Evolutionary conservation across 2,113 vertebrate genomes (phyloP).

Genomic region (Lanius collurio): DNA sequence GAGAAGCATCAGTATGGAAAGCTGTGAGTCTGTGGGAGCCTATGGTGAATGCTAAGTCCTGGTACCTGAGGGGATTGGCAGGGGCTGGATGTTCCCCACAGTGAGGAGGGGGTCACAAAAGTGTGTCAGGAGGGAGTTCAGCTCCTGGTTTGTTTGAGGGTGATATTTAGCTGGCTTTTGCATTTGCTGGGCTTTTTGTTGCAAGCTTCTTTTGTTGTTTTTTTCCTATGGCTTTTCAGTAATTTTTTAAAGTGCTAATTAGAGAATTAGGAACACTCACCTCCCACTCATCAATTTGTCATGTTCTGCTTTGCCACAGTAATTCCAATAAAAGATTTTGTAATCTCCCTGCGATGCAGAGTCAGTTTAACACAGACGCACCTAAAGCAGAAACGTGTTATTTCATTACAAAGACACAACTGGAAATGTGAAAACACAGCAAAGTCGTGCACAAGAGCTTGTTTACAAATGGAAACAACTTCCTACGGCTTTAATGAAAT

Average conservation of each 20-base stretch:
- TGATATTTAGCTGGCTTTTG: neutral
- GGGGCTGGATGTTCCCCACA: neutral
- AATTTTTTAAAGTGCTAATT: constrained; percentile 16
- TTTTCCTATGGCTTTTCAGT: neutral
- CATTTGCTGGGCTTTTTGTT: neutral
- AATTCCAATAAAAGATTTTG: neutral
- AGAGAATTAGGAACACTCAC: constrained; percentile 42
- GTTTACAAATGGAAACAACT: accelerated
- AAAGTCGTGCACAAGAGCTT: accelerated
- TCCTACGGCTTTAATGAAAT: accelerated
- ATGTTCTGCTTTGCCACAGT: constrained; percentile 8
- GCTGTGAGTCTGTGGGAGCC: neutral
- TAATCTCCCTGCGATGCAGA: neutral
- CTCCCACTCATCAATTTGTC: constrained; percentile 17
- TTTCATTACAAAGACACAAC: neutral
- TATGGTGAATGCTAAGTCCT: neutral
- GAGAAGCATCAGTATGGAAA: neutral
- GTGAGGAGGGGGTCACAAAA: neutral
- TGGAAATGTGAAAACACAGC: neutral
- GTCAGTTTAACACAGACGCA: neutral
- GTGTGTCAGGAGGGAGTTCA: neutral
- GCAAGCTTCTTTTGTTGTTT: neutral
- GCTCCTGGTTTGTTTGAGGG: neutral
- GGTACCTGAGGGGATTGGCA: neutral
- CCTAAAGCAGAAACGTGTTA: neutral